These are phyloP conservation scores for Halcyon smyrnensis DNA, from an alignment of 2,797 vertebrate species.

Conservation along the genomic window DNA sequence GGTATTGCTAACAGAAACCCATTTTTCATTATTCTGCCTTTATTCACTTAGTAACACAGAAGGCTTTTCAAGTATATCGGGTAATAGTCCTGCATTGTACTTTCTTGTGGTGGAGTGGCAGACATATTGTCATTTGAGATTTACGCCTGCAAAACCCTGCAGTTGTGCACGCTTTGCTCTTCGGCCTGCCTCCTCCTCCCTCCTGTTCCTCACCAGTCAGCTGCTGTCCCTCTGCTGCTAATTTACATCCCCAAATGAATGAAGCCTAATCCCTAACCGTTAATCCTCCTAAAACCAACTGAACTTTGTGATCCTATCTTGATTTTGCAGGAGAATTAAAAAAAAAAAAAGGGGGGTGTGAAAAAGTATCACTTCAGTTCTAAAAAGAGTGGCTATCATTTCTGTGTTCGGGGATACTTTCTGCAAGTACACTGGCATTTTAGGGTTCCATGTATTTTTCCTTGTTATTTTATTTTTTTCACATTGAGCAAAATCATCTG, in stretches of 20 bases:
- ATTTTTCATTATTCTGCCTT: background rate
- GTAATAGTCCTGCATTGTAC: background rate
- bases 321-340: constrained; percentile 33
- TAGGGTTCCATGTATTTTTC: background rate
- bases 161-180: background rate
- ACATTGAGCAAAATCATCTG: background rate
- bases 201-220: constrained; percentile 23
- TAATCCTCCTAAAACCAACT: constrained; percentile 61
- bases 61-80: background rate
- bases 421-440: background rate
- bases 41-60: background rate
- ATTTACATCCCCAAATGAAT: constrained; percentile 65
- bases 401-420: background rate
- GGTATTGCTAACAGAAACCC: background rate
- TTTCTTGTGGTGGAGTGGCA: background rate
- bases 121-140: constrained; percentile 32
- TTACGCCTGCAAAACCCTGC: background rate
- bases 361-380: background rate
- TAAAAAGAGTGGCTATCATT: background rate
- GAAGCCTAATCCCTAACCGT: constrained; percentile 42
- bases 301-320: constrained; percentile 65
- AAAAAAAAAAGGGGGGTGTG: background rate
- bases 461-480: background rate
- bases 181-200: constrained; percentile 39
- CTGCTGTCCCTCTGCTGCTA: background rate